Evolutionary conservation across 2,888 invertebrate genomes (phyloP).

Genomic region (Ophion ventricosus): DNA sequence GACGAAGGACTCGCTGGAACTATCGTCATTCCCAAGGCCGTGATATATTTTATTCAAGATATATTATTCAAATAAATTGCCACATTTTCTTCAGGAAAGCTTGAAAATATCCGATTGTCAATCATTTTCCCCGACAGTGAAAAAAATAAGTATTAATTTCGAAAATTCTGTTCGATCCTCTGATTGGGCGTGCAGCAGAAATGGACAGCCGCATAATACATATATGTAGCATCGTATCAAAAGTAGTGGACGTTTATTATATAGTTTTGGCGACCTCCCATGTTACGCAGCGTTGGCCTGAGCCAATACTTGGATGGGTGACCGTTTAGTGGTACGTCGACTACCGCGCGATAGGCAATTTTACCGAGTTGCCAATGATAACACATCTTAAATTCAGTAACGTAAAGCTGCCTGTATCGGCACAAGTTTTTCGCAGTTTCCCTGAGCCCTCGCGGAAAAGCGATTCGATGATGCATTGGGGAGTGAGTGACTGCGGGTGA

Average conservation of each 20-base stretch:
- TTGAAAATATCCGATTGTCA: no score
- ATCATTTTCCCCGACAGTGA: no score
- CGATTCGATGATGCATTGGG: not conserved
- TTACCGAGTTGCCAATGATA: not conserved
- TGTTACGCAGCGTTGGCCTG: no score
- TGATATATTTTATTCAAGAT: no score
- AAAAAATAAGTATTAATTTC: not conserved
- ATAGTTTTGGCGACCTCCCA: no score
- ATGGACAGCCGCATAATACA: no score
- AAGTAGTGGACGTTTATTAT: no score
- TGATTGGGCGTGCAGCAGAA: no score
- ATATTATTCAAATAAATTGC: not conserved
- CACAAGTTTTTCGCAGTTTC: not conserved
- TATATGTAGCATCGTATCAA: no score
- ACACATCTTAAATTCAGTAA: not conserved
- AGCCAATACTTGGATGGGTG: not conserved
- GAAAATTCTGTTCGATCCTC: no score
- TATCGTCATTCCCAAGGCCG: constrained; percentile 60
- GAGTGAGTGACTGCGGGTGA: not conserved
- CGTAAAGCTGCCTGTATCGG: not conserved
- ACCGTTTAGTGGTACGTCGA: not conserved
- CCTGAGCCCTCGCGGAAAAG: not conserved
- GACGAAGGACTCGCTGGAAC: constrained; percentile 61
- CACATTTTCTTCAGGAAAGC: no score
- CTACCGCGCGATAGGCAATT: not conserved